These are phyloP conservation scores for Chaetops frenatus DNA, from an alignment of 2,113 vertebrate species.

Conservation along the genomic window DNA sequence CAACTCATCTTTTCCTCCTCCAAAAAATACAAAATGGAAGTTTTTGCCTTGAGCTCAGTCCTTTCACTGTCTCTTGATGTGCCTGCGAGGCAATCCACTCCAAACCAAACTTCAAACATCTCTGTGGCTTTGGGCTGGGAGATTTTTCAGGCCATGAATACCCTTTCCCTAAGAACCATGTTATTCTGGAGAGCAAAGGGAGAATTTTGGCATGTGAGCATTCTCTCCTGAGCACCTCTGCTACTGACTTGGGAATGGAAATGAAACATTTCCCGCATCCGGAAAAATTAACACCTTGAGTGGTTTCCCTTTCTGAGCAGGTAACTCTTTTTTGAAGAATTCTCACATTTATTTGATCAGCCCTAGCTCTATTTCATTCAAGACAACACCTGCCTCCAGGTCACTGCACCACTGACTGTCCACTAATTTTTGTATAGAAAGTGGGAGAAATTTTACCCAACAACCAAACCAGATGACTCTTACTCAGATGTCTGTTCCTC, in stretches of 20 bases:
- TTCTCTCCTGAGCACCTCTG: neutral
- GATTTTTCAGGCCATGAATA: neutral
- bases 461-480: neutral
- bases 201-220: neutral
- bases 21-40: neutral
- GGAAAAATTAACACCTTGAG: neutral
- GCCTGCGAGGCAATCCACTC: neutral
- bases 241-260: neutral
- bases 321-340: neutral
- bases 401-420: neutral
- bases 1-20: neutral
- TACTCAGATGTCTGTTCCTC: neutral
- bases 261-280: neutral
- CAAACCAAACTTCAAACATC: neutral
- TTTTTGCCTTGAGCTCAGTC: neutral
- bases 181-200: neutral
- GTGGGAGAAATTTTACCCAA: neutral
- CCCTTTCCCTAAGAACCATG: neutral
- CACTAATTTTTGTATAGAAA: neutral
- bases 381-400: neutral
- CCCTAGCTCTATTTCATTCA: neutral
- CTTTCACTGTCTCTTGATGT: neutral
- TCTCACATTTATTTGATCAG: neutral
- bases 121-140: neutral
- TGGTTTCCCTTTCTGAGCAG: neutral